These are phyloP conservation scores for Lycorma delicatula DNA, from an alignment of 1,140 invertebrate genomes.

Conservation along the genomic window DNA sequence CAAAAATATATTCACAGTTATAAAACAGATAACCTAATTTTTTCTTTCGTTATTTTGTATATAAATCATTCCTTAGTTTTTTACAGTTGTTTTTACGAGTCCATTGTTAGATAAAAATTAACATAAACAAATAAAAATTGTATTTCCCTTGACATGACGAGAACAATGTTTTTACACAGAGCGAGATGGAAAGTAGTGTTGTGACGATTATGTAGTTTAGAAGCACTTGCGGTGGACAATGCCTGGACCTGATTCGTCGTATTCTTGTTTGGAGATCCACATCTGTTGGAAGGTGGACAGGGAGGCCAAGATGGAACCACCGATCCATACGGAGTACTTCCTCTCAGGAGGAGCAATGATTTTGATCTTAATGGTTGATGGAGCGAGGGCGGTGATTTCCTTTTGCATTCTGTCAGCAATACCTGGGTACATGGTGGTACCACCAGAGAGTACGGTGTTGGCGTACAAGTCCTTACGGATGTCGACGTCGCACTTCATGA, in stretches of 20 bases:
- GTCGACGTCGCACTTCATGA: constrained; percentile 84
- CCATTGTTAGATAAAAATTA: too few species aligned
- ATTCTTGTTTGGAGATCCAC: constrained; percentile 89
- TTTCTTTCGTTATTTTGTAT: too few species aligned
- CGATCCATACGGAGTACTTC: constrained; percentile 90
- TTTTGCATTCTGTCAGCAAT: constrained; percentile 78
- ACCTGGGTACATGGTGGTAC: constrained; percentile 68
- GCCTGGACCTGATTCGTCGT: constrained; percentile 85
- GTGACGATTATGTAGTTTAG: constrained; percentile 47
- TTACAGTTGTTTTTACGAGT: too few species aligned
- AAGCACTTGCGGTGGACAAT: constrained; percentile 93
- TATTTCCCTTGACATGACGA: too few species aligned
- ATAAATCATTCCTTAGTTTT: too few species aligned
- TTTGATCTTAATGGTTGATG: constrained; percentile 84
- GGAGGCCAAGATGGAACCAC: constrained; percentile 77
- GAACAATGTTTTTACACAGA: too few species aligned
- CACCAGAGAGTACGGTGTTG: constrained; percentile 62
- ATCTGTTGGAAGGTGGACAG: constrained; percentile 77
- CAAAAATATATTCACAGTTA: too few species aligned
- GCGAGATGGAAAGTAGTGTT: too few species aligned
- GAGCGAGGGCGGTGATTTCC: constrained; percentile 69
- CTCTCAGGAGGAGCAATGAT: constrained; percentile 88
- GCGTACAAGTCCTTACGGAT: constrained; percentile 71
- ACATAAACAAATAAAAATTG: too few species aligned
- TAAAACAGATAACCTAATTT: too few species aligned